Percentiles rank a stretch among this genome's conserved stretches.
These are phyloP conservation scores for Girardia tigrina DNA, from an alignment of 2,888 invertebrate species.

Conservation along the genomic window DNA sequence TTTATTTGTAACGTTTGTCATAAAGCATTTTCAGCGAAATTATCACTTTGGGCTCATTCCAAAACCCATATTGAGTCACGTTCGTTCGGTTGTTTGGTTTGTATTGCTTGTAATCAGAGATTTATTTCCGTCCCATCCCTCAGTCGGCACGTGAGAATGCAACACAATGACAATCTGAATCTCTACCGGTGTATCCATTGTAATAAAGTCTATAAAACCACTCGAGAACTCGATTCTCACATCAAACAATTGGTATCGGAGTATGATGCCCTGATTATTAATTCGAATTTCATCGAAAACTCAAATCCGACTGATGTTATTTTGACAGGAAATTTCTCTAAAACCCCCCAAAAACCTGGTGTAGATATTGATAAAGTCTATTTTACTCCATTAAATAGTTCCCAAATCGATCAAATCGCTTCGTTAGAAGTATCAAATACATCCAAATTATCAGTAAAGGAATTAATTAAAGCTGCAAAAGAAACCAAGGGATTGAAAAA, in stretches of 20 bases:
- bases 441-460: neutral
- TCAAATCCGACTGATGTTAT: neutral
- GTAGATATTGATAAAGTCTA: neutral
- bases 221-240: slow-evolving; percentile 30
- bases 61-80: slow-evolving; percentile 24
- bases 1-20: slow-evolving; percentile 14
- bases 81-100: slow-evolving; percentile 23
- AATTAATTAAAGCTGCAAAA: neutral
- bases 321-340: neutral
- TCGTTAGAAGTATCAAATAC: neutral
- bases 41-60: slow-evolving; percentile 26
- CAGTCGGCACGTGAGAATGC: slow-evolving; percentile 30
- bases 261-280: neutral
- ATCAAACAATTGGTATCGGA: slow-evolving; percentile 20
- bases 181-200: slow-evolving; percentile 30
- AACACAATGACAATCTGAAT: slow-evolving; percentile 20
- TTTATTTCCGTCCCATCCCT: slow-evolving; percentile 11
- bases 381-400: neutral
- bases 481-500: neutral
- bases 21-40: neutral
- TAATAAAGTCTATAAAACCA: slow-evolving; percentile 29
- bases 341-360: neutral
- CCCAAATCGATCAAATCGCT: neutral
- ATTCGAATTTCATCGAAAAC: neutral
- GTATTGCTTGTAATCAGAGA: slow-evolving; percentile 29